Percentiles rank a stretch among this genome's conserved stretches.
These are phyloP conservation scores for Elymnias hypermnestra DNA, from an alignment of 1,140 invertebrate species.

Conservation along the genomic window DNA sequence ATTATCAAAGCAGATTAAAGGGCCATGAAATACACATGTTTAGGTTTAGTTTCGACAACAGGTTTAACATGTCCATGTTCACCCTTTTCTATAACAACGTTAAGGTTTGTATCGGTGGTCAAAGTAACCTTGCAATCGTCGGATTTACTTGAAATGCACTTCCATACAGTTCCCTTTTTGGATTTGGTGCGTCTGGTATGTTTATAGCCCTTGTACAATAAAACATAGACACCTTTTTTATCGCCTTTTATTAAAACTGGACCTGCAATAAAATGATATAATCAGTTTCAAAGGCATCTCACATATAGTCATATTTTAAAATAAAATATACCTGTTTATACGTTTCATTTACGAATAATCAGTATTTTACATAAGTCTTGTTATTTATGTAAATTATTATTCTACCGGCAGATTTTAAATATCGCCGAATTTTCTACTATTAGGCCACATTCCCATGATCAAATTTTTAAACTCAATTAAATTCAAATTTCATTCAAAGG, in stretches of 20 bases:
- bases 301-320: too few relatives aligned
- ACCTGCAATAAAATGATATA: slow-evolving; percentile 37
- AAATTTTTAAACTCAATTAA: too few relatives aligned
- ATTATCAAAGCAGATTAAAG: too few relatives aligned
- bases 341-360: too few relatives aligned
- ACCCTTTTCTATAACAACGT: slow-evolving; percentile 40
- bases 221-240: slow-evolving; percentile 48
- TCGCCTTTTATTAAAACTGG: slow-evolving; percentile 50
- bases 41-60: slow-evolving; percentile 35
- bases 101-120: slow-evolving; percentile 50
- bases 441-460: too few relatives aligned
- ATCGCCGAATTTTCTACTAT: too few relatives aligned
- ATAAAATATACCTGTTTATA: too few relatives aligned
- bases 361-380: too few relatives aligned
- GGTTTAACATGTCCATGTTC: slow-evolving; percentile 40
- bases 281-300: too few relatives aligned
- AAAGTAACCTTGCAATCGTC: slow-evolving; percentile 45
- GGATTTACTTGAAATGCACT: slow-evolving; percentile 42
- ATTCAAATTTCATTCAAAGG: too few relatives aligned
- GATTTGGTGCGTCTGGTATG: slow-evolving; percentile 44
- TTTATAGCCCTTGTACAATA: slow-evolving; percentile 45
- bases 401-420: too few relatives aligned
- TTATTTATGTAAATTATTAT: too few relatives aligned
- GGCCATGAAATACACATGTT: slow-evolving; percentile 64
- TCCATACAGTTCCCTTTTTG: slow-evolving; percentile 60